Evolutionary conservation across 2,888 invertebrate species (phyloP).

Genomic region (Eupithecia vulgata): DNA sequence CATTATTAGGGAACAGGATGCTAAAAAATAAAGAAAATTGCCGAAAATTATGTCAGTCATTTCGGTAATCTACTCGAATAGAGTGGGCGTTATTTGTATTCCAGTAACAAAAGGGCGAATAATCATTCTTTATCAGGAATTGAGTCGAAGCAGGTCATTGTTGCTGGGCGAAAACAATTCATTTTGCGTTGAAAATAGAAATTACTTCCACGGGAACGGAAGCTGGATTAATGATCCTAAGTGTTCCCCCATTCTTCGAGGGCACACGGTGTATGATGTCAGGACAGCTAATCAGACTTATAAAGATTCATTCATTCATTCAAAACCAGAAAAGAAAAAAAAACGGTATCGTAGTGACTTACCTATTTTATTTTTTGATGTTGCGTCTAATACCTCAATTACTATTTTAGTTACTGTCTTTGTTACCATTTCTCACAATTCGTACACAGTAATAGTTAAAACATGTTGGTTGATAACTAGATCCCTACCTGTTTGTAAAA

Average conservation of each 20-base stretch:
- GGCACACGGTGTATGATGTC: not conserved
- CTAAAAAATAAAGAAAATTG: not conserved
- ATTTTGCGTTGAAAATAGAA: slow-evolving; percentile 54
- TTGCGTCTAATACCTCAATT: too few species aligned
- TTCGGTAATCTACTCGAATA: slow-evolving; percentile 3
- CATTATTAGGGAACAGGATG: too few species aligned
- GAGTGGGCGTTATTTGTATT: slow-evolving; percentile 9
- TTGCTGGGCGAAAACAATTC: slow-evolving; percentile 57
- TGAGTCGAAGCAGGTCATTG: slow-evolving; percentile 43
- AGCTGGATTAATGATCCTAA: slow-evolving; percentile 56
- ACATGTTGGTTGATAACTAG: too few species aligned
- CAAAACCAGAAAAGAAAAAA: not conserved
- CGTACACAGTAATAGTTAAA: too few species aligned
- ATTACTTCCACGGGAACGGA: slow-evolving; percentile 51
- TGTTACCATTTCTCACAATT: too few species aligned
- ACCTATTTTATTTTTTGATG: too few species aligned
- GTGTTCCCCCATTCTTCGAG: slow-evolving; percentile 45
- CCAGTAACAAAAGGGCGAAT: slow-evolving; percentile 20
- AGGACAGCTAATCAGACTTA: not conserved
- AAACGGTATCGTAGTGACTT: too few species aligned
- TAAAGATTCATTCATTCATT: not conserved
- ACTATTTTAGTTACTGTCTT: too few species aligned
- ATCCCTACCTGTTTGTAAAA: too few species aligned
- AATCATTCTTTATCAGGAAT: slow-evolving; percentile 36
- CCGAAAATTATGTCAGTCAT: slow-evolving; percentile 10